Evolutionary conservation across 2,797 vertebrate species (phyloP).

Genomic region (Fistularia commersonii): DNA sequence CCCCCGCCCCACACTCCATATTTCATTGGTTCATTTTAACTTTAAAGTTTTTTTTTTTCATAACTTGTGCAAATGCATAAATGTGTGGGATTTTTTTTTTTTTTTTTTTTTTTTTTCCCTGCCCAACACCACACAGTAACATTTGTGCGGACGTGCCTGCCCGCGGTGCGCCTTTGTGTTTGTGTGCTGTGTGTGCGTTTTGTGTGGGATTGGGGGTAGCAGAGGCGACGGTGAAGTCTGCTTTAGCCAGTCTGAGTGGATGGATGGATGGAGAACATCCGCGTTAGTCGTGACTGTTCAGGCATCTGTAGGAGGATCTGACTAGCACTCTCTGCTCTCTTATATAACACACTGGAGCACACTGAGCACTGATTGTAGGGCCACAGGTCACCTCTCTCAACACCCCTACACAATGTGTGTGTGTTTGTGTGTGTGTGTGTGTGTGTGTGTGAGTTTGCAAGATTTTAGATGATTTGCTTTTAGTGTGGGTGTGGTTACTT

Average conservation of each 20-base stretch:
- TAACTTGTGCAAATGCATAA: constrained; percentile 2
- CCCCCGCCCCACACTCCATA: background rate
- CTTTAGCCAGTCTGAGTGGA: constrained; percentile 41
- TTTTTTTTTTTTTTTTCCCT: no score
- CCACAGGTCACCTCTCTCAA: constrained; percentile 63
- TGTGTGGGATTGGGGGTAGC: constrained; percentile 37
- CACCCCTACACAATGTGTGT: constrained; percentile 49
- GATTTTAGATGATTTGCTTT: constrained; percentile 34
- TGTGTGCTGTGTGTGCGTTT: constrained; percentile 12
- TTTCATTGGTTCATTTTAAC: constrained; percentile 4
- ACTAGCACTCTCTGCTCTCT: constrained; percentile 55
- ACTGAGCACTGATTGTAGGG: constrained; percentile 51
- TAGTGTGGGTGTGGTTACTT: constrained; percentile 8
- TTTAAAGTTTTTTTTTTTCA: background rate
- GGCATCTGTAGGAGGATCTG: constrained; percentile 75
- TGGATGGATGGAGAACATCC: constrained; percentile 63
- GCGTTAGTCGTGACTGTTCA: constrained; percentile 76
- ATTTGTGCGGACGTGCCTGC: constrained; percentile 4
- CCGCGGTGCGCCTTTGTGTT: background rate
- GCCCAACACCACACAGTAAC: constrained; percentile 1
- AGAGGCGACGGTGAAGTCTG: constrained; percentile 53
- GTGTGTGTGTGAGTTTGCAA: constrained; percentile 11
- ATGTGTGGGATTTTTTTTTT: no score
- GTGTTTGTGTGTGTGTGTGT: no score
- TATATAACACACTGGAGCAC: constrained; percentile 62